These are phyloP conservation scores for Chelonus formosanus DNA, from an alignment of 2,888 invertebrate genomes.

Conservation along the genomic window DNA sequence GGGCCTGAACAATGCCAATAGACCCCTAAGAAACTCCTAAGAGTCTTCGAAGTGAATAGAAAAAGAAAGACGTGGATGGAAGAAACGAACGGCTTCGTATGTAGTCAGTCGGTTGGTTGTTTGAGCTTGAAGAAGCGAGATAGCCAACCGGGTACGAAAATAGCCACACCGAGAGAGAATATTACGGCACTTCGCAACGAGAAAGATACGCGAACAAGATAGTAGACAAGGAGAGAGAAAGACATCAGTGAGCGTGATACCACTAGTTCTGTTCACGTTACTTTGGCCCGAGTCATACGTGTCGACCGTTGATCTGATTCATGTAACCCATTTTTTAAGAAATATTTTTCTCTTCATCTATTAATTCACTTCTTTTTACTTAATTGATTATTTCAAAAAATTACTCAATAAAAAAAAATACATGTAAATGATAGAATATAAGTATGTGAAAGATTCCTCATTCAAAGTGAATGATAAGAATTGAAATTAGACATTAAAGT, in stretches of 20 bases:
- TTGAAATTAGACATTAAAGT: constrained; percentile 7
- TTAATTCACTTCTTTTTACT: no score
- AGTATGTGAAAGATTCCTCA: neutral
- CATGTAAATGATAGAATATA: neutral
- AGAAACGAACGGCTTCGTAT: neutral
- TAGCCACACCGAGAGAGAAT: constrained; percentile 49
- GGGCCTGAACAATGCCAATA: constrained; percentile 1
- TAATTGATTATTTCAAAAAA: no score
- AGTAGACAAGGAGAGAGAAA: neutral
- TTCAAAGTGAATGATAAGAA: constrained; percentile 1
- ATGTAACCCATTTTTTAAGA: no score
- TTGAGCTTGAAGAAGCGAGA: constrained; percentile 30
- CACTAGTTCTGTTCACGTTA: constrained; percentile 14
- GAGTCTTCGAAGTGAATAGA: neutral
- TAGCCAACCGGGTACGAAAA: constrained; percentile 43
- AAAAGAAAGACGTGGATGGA: neutral
- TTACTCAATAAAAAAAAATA: constrained; percentile 3
- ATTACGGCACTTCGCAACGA: constrained; percentile 52
- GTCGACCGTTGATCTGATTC: neutral
- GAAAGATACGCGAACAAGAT: constrained; percentile 38
- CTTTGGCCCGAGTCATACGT: constrained; percentile 9
- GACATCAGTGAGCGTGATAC: constrained; percentile 7
- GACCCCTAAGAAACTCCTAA: neutral
- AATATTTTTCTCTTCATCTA: no score
- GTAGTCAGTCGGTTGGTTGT: constrained; percentile 37